Base-by-base conservation (phyloP, 2,113 vertebrate species). In the Cyanistes caeruleus region DNA sequence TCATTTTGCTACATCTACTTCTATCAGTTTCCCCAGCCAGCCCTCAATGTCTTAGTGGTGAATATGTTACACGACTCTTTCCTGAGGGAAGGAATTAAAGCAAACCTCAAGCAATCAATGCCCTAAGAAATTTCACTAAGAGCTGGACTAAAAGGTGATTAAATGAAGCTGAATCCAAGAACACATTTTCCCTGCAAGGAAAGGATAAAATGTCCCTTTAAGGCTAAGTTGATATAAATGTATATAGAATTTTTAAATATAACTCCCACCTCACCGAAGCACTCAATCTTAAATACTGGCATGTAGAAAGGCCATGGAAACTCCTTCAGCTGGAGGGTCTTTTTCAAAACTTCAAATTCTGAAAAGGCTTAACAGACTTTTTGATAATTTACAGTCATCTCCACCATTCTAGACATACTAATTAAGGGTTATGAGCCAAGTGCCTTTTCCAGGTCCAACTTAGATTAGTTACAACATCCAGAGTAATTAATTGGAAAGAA, bases 401-500 rank as follows among this genome's bases (percentile, higher is more conserved):
- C 64, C 60, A 91, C 85, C 35, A 70, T 30, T 52, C 44, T 82
- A 59, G 89, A 91, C 63, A 82, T 68, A 80, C 24, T 44, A 65
- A 17, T 76, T 72, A 93, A 96, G 60, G 52, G 53, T 93, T 58
- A 86, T 55, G 60, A 91, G 62, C 56, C 65, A 63, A 88, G 37
- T 64, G 63, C 55, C 95, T 96, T 84, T 89, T 69, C 37, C 51
- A 81, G 46, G 31, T 87, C 84, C 63, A 69, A 60, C 55, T 93
- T 87, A 95, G 67, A 63, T 96, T 87, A 78, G 56, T 91, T 90
- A 93, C 65, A 91, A 55, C 56, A 83, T 70, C 77, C 77, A 68
- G 64, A 95, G 69, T 88, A 96, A 87, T 92, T 95, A 94, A 95
- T 67, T 84, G 51, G 28, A 86, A 93, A 87, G 79, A 93, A 85